Conservation (phyloP, 2,113 vertebrate species). For the Cnemophilus loriae region DNA sequence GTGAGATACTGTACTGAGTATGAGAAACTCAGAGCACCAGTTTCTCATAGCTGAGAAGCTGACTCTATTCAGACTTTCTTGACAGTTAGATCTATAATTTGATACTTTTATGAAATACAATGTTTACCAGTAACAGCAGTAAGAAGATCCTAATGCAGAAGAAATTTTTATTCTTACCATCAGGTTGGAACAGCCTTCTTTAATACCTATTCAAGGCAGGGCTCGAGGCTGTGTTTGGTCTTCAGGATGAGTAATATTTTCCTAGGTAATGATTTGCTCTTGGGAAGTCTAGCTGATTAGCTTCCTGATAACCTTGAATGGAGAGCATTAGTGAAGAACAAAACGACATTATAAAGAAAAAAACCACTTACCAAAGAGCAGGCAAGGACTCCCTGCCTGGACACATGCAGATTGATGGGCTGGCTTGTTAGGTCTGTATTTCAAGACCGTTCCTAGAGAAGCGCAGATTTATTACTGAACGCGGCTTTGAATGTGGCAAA, state of each 20-base stretch:
- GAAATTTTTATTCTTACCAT: background rate
- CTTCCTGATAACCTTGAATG: background rate
- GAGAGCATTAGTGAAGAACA: background rate
- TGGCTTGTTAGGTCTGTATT: background rate
- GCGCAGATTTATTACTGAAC: background rate
- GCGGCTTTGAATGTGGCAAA: accelerated
- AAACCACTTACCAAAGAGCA: background rate
- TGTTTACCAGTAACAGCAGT: background rate
- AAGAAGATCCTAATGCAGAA: background rate
- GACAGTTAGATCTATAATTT: background rate
- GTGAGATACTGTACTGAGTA: background rate
- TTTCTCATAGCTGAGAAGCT: background rate
- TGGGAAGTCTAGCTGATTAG: background rate
- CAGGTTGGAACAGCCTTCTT: background rate
- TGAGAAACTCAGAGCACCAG: background rate
- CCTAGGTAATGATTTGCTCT: background rate
- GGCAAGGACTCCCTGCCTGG: background rate
- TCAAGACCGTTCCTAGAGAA: background rate
- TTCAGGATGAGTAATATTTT: background rate
- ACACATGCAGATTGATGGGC: background rate
- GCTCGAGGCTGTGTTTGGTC: background rate
- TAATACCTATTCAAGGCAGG: background rate
- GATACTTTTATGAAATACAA: background rate
- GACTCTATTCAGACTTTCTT: background rate
- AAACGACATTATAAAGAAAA: background rate